Percentiles rank a stretch among this genome's conserved stretches.
These are phyloP conservation scores for Apamea anceps DNA, from an alignment of 2,888 invertebrate genomes.

Conservation along the genomic window DNA sequence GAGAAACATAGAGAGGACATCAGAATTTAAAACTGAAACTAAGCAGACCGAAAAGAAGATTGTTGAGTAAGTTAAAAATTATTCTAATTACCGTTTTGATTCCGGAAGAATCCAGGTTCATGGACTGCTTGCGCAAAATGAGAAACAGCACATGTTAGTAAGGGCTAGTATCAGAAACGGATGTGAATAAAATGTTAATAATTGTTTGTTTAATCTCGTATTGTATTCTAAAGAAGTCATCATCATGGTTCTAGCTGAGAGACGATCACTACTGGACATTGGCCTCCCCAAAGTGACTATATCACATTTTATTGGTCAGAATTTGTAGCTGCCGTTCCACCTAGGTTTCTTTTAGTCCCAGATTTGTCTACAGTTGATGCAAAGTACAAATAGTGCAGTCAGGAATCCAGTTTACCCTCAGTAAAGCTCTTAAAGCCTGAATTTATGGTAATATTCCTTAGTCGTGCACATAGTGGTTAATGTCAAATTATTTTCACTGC, in stretches of 20 bases:
- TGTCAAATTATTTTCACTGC: conserved; percentile 70
- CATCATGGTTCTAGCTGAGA: not conserved
- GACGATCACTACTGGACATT: too few relatives aligned
- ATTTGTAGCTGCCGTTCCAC: not conserved
- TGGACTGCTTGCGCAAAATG: conserved; percentile 17
- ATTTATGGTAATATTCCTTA: conserved; percentile 35
- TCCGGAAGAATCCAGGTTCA: conserved; percentile 11
- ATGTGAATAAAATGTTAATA: conserved; percentile 1
- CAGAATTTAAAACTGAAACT: too few relatives aligned
- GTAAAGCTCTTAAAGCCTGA: conserved; percentile 5
- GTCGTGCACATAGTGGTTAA: conserved; percentile 63
- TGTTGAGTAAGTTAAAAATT: not conserved
- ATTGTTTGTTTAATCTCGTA: not conserved
- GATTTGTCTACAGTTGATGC: too few relatives aligned
- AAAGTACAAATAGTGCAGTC: not conserved
- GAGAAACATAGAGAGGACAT: not conserved
- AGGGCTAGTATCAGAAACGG: not conserved
- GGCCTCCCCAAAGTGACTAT: too few relatives aligned
- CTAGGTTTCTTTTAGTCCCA: not conserved
- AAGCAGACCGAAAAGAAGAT: not conserved
- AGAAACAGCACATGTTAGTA: conserved; percentile 12
- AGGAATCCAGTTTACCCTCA: conserved; percentile 15
- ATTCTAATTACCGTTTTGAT: conserved; percentile 14
- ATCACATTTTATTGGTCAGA: not conserved
- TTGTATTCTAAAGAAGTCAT: not conserved